phyloP scores from a whole-genome alignment of 2,797 vertebrate species.

The Notolepis coatsorum region DNA sequence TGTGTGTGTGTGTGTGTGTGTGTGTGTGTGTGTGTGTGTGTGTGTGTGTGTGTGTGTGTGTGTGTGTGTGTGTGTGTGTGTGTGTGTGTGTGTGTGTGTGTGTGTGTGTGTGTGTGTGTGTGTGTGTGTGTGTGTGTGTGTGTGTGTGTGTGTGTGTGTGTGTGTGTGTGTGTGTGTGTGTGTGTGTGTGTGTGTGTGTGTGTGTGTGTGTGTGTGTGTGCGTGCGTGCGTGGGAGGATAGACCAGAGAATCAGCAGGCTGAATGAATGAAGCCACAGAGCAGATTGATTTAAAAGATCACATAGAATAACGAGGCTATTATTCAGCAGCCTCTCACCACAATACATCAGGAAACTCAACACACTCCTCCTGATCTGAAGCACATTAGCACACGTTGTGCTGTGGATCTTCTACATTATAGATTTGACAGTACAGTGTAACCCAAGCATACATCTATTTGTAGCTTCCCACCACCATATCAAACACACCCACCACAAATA shows the following conservation, averaged over 20 bases:
- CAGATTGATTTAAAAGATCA: slow-evolving; percentile 21
- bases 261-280: slow-evolving; percentile 30
- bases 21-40: slow-evolving; percentile 3
- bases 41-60: not conserved
- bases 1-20: not conserved
- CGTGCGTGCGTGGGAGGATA: no score
- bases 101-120: not conserved
- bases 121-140: not conserved
- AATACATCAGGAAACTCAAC: no score
- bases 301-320: slow-evolving; percentile 17
- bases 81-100: slow-evolving; percentile 2
- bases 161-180: not conserved
- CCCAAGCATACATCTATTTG: no score
- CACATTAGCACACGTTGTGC: no score
- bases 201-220: slow-evolving; percentile 1
- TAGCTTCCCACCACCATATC: no score
- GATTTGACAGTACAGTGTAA: no score
- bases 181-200: slow-evolving; percentile 1
- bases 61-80: not conserved
- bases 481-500: no score
- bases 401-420: no score
- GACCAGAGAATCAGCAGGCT: slow-evolving; percentile 33
- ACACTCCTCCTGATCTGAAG: no score
- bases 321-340: not conserved
- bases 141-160: slow-evolving; percentile 3